These are phyloP conservation scores for Nebria ingens DNA, from an alignment of 1,140 invertebrate species.

Conservation along the genomic window DNA sequence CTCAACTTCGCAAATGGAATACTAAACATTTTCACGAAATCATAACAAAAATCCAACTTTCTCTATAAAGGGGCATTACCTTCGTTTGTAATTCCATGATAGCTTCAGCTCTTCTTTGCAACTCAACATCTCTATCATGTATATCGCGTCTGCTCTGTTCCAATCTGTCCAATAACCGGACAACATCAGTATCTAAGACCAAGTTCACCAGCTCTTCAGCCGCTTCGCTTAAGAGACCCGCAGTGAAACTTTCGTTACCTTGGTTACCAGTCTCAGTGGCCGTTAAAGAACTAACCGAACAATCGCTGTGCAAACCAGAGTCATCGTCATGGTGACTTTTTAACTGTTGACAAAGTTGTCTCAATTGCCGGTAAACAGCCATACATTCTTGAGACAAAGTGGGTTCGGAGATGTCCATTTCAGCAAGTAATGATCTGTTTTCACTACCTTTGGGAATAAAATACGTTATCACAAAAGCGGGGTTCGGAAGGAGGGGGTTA, in stretches of 20 bases:
- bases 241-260: conserved; percentile 42
- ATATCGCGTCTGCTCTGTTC: conserved; percentile 63
- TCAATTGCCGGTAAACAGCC: conserved; percentile 54
- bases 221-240: conserved; percentile 31
- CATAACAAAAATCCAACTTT: conserved; percentile 2
- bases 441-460: conserved; percentile 17
- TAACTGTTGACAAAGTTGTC: conserved; percentile 55
- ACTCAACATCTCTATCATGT: conserved; percentile 63
- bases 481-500: too few relatives aligned
- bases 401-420: conserved; percentile 64
- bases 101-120: conserved; percentile 67
- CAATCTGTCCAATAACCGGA: conserved; percentile 67
- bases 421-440: conserved; percentile 53
- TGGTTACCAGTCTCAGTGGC: neutral
- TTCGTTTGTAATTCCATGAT: conserved; percentile 71
- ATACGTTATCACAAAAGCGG: too few relatives aligned
- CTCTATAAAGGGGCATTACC: conserved; percentile 39
- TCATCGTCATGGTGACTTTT: conserved; percentile 60
- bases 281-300: conserved; percentile 36
- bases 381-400: conserved; percentile 49
- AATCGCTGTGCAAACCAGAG: conserved; percentile 46
- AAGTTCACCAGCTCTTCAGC: conserved; percentile 60
- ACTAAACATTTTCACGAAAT: conserved; percentile 35
- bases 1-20: conserved; percentile 73
- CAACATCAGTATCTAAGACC: conserved; percentile 63